phyloP scores from a whole-genome alignment of 2,888 invertebrate genomes.

The Rhabditoides inermis region DNA sequence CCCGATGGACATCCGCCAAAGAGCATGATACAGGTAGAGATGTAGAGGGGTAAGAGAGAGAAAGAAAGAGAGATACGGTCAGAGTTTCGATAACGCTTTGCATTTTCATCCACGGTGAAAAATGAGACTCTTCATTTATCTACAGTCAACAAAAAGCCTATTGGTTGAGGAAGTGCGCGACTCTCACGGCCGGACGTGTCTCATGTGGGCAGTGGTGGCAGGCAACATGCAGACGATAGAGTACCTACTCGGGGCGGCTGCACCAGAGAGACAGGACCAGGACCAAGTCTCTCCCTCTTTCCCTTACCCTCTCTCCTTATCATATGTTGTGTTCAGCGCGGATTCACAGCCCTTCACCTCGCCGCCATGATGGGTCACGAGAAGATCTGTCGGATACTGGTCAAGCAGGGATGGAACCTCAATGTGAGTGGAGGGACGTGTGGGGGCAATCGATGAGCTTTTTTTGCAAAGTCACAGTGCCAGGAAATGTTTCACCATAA shows the following conservation, averaged over 20 bases:
- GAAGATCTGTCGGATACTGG: conserved; percentile 36
- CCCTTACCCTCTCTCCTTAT: too few relatives aligned
- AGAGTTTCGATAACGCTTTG: too few relatives aligned
- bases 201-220: conserved; percentile 50
- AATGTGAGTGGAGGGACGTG: conserved; percentile 8
- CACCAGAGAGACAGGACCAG: conserved; percentile 21
- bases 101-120: too few relatives aligned
- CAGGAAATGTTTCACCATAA: neutral
- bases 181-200: conserved; percentile 36
- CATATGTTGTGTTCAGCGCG: conserved; percentile 9
- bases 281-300: conserved; percentile 12
- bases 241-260: conserved; percentile 18
- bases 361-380: conserved; percentile 42
- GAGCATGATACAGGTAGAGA: too few relatives aligned
- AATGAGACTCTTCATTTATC: too few relatives aligned
- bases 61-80: too few relatives aligned
- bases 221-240: conserved; percentile 31
- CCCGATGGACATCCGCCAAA: too few relatives aligned
- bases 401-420: conserved; percentile 32
- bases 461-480: conserved; percentile 12
- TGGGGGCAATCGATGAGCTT: neutral
- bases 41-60: too few relatives aligned
- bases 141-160: too few relatives aligned
- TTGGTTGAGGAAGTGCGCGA: conserved; percentile 41
- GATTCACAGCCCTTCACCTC: conserved; percentile 42